A percentile compares a stretch with the other conserved stretches of the same genome.
Evolutionary conservation across 2,888 invertebrate genomes (phyloP).

Genomic region (Drosophila colorata): DNA sequence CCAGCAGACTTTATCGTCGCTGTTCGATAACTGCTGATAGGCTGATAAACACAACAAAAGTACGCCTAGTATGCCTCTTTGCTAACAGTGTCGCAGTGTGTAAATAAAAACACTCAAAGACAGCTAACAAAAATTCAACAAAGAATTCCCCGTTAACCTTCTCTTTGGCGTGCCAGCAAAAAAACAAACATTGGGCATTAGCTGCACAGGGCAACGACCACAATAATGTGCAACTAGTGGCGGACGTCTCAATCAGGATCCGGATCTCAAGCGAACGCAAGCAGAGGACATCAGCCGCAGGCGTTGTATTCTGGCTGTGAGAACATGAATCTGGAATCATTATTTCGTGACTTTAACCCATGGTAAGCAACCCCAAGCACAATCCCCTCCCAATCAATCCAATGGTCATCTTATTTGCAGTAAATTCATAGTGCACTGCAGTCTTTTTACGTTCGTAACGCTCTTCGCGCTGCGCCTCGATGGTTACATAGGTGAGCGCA

Average conservation of each 20-base stretch:
- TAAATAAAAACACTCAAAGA: slow-evolving; percentile 31
- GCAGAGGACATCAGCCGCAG: neutral
- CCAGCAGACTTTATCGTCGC: neutral
- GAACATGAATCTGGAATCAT: slow-evolving; percentile 93
- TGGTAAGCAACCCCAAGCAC: slow-evolving; percentile 87
- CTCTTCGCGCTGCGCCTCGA: slow-evolving; percentile 96
- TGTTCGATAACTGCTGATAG: slow-evolving; percentile 38
- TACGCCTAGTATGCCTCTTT: slow-evolving; percentile 31
- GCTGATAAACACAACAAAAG: slow-evolving; percentile 50
- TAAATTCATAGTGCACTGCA: slow-evolving; percentile 98
- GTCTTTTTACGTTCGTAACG: slow-evolving; percentile 95
- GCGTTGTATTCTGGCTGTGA: neutral
- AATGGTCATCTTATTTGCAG: slow-evolving; percentile 87
- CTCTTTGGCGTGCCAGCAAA: neutral
- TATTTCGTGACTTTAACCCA: slow-evolving; percentile 96
- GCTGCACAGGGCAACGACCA: slow-evolving; percentile 8
- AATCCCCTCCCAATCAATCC: neutral
- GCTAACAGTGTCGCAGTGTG: slow-evolving; percentile 27
- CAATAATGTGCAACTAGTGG: slow-evolving; percentile 74
- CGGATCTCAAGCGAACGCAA: slow-evolving; percentile 20
- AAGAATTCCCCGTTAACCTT: neutral
- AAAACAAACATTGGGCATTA: neutral
- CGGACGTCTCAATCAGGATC: slow-evolving; percentile 22
- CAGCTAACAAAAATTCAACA: slow-evolving; percentile 1
- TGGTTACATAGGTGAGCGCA: slow-evolving; percentile 87